Base-by-base conservation (phyloP, 2,888 invertebrate genomes). In the Pseudoips prasinana region DNA sequence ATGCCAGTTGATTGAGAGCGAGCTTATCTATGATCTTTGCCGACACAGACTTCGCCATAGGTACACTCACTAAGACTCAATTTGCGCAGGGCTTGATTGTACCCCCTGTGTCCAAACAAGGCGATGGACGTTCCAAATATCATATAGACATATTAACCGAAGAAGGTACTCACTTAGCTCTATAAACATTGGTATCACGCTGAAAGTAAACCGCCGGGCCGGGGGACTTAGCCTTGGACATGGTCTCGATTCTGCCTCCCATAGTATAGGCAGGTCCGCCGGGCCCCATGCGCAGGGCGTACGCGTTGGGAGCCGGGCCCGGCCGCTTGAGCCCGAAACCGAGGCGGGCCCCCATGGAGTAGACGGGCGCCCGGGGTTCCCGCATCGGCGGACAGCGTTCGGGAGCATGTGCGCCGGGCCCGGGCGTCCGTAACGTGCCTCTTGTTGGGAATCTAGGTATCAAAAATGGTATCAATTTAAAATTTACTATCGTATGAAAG, bases 221-320 rank as follows among this genome's bases (percentile, higher is more conserved):
- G 1, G 90, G 91, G 7, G 85, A 84, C 44, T 56, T 55, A 24
- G 73, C 41, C 52, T 82, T 78, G 10, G 52, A 41, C 23, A 45
- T 55, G 57, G 66, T 65, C 43, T 87, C 79, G 37, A 84, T 61
- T 17, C 83, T 60, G 9, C 78, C 78, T 17, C 71, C 85, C 84
- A 87, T 82, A 2, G 83, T 74, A 66, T 76, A 87, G 22, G 82
- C 79, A 7, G 86, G 84, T 30, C 75, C 57, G 42, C 89, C 91
- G n/a, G 90, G 77, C 0, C 90, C 90, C 39, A 69, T 6, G 3
- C 63, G 71, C 32, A 83, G 48, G 20, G 75, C 74, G 66, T 93
- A 93, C 22, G 90, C 90, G 62, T 91, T 92, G 11, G 93, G 91
- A 10, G 92, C 93, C 0, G 93, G 93, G 0, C 86, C 86, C 39